Conservation (phyloP, 2,113 vertebrate genomes). For the Ceratotherium simum region DNA sequence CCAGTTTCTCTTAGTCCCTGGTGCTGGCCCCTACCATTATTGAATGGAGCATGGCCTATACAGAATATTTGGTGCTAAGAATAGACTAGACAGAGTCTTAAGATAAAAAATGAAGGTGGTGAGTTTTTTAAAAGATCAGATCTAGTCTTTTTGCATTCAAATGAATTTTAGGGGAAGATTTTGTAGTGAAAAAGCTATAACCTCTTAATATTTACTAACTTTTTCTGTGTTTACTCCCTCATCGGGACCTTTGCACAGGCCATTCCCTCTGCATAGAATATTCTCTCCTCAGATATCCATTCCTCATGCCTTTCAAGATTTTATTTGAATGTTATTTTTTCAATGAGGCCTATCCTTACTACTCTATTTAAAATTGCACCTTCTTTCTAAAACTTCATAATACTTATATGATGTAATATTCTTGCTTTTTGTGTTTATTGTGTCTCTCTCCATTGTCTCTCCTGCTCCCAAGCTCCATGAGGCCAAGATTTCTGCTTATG, state of each 20-base stretch:
- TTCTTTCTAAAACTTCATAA: not conserved
- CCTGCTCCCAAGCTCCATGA: not conserved
- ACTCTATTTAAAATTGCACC: not conserved
- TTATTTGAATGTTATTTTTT: not conserved
- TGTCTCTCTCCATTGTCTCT: not conserved
- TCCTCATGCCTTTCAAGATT: not conserved
- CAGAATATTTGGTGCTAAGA: not conserved
- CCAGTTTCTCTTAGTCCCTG: not conserved
- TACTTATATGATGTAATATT: not conserved
- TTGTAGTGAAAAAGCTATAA: not conserved
- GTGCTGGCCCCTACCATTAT: not conserved
- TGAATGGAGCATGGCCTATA: not conserved
- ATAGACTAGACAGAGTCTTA: not conserved
- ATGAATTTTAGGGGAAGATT: not conserved
- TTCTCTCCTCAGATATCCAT: not conserved
- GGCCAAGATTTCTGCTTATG: not conserved
- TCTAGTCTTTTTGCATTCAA: not conserved
- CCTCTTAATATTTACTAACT: not conserved
- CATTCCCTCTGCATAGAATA: not conserved
- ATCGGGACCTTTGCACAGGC: not conserved
- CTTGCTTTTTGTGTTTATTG: not conserved
- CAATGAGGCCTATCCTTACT: not conserved
- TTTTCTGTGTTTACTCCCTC: not conserved
- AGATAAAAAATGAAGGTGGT: not conserved
- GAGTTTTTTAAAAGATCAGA: not conserved